Base-by-base conservation (phyloP, 2,888 invertebrate species). In the Gerosis bhagava region DNA sequence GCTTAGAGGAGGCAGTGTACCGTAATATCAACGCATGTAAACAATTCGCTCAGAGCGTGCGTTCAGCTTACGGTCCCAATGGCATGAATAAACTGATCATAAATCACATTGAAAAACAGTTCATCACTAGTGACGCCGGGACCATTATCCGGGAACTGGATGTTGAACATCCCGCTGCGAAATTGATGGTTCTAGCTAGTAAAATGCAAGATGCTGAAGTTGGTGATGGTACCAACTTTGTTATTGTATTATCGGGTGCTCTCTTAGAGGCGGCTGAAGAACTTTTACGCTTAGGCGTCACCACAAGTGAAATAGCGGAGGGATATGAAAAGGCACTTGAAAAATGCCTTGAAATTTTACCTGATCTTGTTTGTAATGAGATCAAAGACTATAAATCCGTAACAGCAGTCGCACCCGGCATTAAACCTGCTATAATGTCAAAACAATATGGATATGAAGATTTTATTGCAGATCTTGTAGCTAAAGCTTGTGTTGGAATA, bases 31-130 rank as follows among this genome's bases (percentile, higher is more conserved):
- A 91, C 62, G 98, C 99, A 12, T 99, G 99, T 83, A 97, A 97
- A 77, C 96, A 98, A 73, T 96, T 99, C 67, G 94, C 98, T 1
- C 94, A 96, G 65, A 97, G 97, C 53, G 94, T 99, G 15, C 93
- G 96, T 56, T 96, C 98, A 13, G 97, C 98, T 1, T 99, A 97
- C 80, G 99, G 99, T 0, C 99, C 99, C 5, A 98, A 98, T 89
- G 99, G 99, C 61, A 96, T 96, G 96, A 99, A 99, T 83, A 99
- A 99, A 91, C 98, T 99, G 96, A 95, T 99, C 13, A 99, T 99
- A 50, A 99, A 99, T 84, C 98, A 99, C 76, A 92, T 99, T 59
- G 98, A 98, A 70, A 99, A 99, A 73, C 93, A 99, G 62, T 99
- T 99, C 88, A 97, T 99, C 3, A 99, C 99, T 1, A 99, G 97